Conservation (phyloP, 1,140 invertebrate species). For the Drosophila mojavensis region DNA sequence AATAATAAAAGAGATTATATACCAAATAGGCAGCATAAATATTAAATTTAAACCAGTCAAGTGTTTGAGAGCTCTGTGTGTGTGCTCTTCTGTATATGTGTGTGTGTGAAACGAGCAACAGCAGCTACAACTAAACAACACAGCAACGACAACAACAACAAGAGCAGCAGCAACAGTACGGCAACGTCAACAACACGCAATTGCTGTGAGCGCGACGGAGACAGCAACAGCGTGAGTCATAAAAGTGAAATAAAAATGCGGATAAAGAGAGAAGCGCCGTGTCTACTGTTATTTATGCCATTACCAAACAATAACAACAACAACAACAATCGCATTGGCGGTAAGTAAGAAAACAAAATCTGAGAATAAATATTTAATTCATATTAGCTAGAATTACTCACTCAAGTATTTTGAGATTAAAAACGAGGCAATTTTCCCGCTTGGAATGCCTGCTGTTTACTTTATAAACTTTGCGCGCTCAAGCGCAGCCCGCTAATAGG, state of each 20-base stretch:
- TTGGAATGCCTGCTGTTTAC: constrained; percentile 55
- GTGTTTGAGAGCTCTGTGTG: constrained; percentile 30
- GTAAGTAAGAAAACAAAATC: constrained; percentile 80
- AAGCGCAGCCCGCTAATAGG: constrained; percentile 33
- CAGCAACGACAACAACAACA: constrained; percentile 36
- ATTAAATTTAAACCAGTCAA: constrained; percentile 71
- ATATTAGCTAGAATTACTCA: constrained; percentile 32
- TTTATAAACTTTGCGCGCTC: constrained; percentile 52
- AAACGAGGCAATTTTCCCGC: constrained; percentile 40
- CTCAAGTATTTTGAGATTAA: constrained; percentile 32
- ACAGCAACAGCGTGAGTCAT: constrained; percentile 83
- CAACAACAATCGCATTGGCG: constrained; percentile 84
- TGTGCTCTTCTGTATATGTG: constrained; percentile 9
- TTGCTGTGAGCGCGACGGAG: constrained; percentile 77
- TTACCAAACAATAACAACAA: constrained; percentile 73
- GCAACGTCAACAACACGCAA: constrained; percentile 74
- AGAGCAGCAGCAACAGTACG: constrained; percentile 61
- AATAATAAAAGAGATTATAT: constrained; percentile 60
- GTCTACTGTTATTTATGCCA: constrained; percentile 87
- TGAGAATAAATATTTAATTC: constrained; percentile 33
- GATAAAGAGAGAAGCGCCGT: constrained; percentile 87
- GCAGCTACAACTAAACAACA: constrained; percentile 45
- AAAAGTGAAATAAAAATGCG: constrained; percentile 86
- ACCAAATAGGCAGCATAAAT: constrained; percentile 55
- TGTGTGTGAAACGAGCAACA: constrained; percentile 59